phyloP scores from a whole-genome alignment of 2,113 vertebrate genomes.

The Camelus bactrianus region DNA sequence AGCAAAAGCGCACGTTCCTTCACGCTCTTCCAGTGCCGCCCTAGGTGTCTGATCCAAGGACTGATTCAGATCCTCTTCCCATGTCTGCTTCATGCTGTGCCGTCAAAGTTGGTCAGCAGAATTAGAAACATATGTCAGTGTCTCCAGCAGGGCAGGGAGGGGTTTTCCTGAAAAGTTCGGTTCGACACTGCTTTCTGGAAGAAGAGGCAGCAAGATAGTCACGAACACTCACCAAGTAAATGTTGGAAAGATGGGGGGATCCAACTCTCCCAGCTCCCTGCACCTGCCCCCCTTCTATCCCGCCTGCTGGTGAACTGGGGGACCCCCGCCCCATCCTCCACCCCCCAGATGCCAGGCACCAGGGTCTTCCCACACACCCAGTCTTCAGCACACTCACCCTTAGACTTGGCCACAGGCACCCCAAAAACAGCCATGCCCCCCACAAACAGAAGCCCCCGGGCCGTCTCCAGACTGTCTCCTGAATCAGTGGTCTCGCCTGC shows the following conservation, averaged over 20 bases:
- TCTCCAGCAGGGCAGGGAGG: constrained; percentile 48
- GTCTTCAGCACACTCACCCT: background rate
- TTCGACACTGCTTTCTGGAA: background rate
- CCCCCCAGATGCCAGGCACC: background rate
- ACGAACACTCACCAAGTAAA: accelerated
- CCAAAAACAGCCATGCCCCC: background rate
- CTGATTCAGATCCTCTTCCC: constrained; percentile 79
- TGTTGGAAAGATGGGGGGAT: accelerated
- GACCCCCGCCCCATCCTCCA: background rate
- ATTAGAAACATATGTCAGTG: background rate
- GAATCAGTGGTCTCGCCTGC: background rate
- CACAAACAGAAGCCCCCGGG: background rate
- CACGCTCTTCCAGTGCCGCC: constrained; percentile 64
- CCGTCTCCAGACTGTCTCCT: background rate
- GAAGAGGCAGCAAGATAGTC: background rate
- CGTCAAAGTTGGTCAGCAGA: constrained; percentile 70
- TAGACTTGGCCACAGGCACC: background rate
- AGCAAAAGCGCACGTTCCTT: background rate
- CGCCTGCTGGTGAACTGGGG: background rate
- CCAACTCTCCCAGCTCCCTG: background rate
- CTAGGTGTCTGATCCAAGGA: constrained; percentile 71
- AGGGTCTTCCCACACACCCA: background rate
- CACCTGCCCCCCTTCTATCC: background rate
- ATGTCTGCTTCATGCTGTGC: constrained; percentile 71
- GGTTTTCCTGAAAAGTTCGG: constrained; percentile 68